Evolutionary conservation across 1,140 invertebrate genomes (phyloP).

Genomic region (Mamestra configurata): DNA sequence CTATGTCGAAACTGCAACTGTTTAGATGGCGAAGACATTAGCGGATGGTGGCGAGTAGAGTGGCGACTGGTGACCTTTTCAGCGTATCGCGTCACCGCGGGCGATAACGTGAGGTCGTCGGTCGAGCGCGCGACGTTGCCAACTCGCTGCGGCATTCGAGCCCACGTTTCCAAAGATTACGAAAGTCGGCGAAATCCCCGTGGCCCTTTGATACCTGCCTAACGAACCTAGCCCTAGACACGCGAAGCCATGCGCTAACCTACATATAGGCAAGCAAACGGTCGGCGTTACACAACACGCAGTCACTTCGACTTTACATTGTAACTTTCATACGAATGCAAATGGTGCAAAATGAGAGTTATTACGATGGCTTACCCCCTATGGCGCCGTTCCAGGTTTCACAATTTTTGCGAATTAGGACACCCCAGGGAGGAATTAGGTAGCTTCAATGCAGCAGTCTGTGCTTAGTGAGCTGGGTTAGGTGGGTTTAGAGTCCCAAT

Average conservation of each 20-base stretch:
- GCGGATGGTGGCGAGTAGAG: conserved; percentile 65
- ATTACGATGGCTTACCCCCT: conserved; percentile 45
- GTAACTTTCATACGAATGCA: conserved; percentile 33
- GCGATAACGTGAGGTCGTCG: conserved; percentile 84
- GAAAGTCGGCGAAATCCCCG: conserved; percentile 78
- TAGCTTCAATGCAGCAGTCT: conserved; percentile 43
- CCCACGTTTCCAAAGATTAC: conserved; percentile 79
- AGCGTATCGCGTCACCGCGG: conserved; percentile 75
- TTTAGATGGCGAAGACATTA: conserved; percentile 75
- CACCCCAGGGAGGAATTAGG: conserved; percentile 51
- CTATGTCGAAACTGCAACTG: conserved; percentile 74
- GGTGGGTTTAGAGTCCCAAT: conserved; percentile 21
- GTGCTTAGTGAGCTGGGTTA: conserved; percentile 29
- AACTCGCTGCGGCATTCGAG: conserved; percentile 72
- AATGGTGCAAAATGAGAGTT: conserved; percentile 47
- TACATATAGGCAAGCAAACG: conserved; percentile 60
- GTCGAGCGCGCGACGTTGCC: conserved; percentile 81
- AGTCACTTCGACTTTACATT: conserved; percentile 22
- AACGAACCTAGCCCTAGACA: conserved; percentile 69
- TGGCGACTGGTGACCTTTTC: conserved; percentile 79
- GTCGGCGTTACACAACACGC: conserved; percentile 25
- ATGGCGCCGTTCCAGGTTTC: conserved; percentile 49
- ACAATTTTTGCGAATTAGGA: conserved; percentile 59
- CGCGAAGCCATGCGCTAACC: conserved; percentile 65
- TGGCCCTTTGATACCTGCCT: conserved; percentile 70